Evolutionary conservation across 2,797 vertebrate species (phyloP).

Genomic region (Mycteria americana): DNA sequence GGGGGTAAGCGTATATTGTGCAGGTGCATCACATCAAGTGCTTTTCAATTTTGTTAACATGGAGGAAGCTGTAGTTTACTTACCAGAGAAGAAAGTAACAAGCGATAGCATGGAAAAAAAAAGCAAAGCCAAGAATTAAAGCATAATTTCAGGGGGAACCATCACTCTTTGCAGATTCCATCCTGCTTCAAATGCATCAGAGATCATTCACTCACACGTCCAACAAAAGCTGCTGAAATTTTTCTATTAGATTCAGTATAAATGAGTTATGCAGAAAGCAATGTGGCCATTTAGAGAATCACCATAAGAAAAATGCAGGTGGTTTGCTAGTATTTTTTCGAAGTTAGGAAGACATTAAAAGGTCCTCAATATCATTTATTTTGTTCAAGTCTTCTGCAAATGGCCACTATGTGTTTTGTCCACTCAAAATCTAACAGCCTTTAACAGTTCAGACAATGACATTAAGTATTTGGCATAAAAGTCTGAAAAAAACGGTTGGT

Average conservation of each 20-base stretch:
- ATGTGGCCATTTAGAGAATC: constrained; percentile 10
- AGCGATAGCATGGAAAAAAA: constrained; percentile 75
- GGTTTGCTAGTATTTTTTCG: not conserved
- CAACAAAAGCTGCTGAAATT: not conserved
- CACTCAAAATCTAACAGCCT: constrained; percentile 59
- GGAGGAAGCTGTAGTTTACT: constrained; percentile 66
- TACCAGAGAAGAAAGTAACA: constrained; percentile 78
- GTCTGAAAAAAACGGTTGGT: no score
- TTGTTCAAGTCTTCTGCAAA: constrained; percentile 19
- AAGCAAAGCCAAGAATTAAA: constrained; percentile 67
- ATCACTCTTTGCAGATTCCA: not conserved
- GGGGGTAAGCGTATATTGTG: not conserved
- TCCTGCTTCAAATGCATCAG: not conserved
- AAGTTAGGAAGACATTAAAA: not conserved
- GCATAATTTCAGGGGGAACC: constrained; percentile 23
- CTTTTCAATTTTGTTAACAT: not conserved
- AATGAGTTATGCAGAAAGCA: constrained; percentile 38
- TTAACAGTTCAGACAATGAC: constrained; percentile 40
- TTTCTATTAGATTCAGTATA: not conserved
- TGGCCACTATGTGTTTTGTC: not conserved
- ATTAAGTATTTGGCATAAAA: not conserved
- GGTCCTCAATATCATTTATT: not conserved
- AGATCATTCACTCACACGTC: not conserved
- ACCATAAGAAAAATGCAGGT: not conserved
- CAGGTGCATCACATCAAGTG: not conserved